Evolutionary conservation across 2,797 vertebrate species (phyloP).

Genomic region (Enteromius trimaculatus): DNA sequence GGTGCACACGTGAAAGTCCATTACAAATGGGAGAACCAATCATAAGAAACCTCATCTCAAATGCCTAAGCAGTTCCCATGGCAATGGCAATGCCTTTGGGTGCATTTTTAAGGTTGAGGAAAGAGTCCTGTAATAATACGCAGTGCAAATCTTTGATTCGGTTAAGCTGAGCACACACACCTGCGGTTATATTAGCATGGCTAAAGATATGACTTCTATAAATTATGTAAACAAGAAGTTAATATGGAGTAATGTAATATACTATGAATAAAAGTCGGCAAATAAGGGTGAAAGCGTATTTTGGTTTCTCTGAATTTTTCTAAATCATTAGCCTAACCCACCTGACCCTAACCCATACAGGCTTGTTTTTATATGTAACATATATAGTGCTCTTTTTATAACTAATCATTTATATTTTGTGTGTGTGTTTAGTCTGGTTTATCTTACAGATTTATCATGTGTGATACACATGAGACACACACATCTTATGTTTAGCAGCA

Average conservation of each 20-base stretch:
- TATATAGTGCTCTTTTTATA: not conserved
- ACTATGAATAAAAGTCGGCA: not conserved
- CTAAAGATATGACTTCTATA: not conserved
- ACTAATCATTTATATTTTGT: not conserved
- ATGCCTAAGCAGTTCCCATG: constrained; percentile 43
- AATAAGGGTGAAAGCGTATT: not conserved
- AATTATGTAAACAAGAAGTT: not conserved
- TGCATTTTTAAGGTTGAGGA: not conserved
- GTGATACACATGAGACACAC: not conserved
- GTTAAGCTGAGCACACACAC: not conserved
- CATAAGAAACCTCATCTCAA: constrained; percentile 3
- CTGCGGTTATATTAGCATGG: not conserved
- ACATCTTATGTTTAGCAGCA: constrained; percentile 4
- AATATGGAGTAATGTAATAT: not conserved
- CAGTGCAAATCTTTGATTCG: not conserved
- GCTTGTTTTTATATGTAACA: not conserved
- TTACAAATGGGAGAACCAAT: not conserved
- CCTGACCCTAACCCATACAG: too few relatives aligned
- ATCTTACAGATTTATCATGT: not conserved
- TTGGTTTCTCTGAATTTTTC: not conserved
- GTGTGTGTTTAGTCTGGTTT: not conserved
- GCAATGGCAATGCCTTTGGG: constrained; percentile 28
- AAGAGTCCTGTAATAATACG: not conserved
- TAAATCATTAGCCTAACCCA: not conserved
- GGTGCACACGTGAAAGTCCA: not conserved